A percentile compares a stretch with the other conserved stretches of the same genome.
phyloP scores from a whole-genome alignment of 2,113 vertebrate species.

The Tyrannus savana region DNA sequence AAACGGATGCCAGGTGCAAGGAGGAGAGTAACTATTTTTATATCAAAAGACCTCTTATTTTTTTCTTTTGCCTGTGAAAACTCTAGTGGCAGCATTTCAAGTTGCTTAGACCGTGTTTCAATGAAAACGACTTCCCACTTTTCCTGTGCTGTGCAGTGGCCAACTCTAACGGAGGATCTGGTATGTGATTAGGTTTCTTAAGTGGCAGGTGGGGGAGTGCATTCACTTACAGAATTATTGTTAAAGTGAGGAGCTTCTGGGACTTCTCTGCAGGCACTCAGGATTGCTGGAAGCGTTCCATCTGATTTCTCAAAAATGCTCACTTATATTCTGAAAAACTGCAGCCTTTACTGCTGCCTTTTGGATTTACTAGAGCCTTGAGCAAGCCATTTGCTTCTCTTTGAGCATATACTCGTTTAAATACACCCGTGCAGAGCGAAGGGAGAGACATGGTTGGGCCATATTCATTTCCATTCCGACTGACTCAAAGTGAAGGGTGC shows the following conservation, averaged over 20 bases:
- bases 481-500: neutral
- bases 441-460: neutral
- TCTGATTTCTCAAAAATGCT: conserved; percentile 17
- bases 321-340: neutral
- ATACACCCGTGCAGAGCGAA: neutral
- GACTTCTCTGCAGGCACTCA: conserved; percentile 23
- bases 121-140: conserved; percentile 20
- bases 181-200: conserved; percentile 45
- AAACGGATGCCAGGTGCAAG: conserved; percentile 20
- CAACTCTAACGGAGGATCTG: conserved; percentile 2
- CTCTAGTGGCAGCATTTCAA: neutral
- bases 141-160: conserved; percentile 19
- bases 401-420: neutral
- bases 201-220: neutral
- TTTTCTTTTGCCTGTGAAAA: conserved; percentile 32
- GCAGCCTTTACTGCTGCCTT: neutral
- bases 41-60: conserved; percentile 12
- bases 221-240: conserved; percentile 2
- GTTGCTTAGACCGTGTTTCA: conserved; percentile 24
- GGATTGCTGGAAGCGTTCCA: conserved; percentile 27
- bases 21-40: conserved; percentile 1
- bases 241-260: conserved; percentile 41
- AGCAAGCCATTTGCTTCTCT: conserved; percentile 16
- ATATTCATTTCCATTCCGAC: neutral
- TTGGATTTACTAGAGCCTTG: conserved; percentile 7